phyloP scores from a whole-genome alignment of 1,140 invertebrate species.

The Anoplophora glabripennis region DNA sequence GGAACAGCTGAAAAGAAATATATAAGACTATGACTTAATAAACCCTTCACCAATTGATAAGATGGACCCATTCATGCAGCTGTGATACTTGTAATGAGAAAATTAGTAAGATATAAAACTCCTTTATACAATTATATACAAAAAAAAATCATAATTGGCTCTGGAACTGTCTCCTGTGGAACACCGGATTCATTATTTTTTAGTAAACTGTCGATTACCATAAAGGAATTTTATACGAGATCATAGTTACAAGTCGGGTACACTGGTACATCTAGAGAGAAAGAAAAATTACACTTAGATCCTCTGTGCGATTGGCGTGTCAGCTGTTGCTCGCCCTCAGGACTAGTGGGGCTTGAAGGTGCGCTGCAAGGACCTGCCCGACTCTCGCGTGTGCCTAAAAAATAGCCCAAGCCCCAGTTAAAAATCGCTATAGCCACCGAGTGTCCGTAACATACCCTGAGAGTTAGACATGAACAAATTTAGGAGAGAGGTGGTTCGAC shows the following conservation, averaged over 20 bases:
- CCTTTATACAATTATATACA: not conserved
- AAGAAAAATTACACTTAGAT: slow-evolving; percentile 65
- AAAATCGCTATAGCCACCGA: slow-evolving; percentile 15
- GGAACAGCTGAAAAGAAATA: slow-evolving; percentile 14
- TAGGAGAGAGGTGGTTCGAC: slow-evolving; percentile 88
- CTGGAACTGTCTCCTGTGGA: not conserved
- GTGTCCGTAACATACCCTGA: slow-evolving; percentile 68
- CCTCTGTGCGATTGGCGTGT: slow-evolving; percentile 69
- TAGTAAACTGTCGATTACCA: not conserved
- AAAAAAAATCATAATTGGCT: not conserved
- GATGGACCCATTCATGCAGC: slow-evolving; percentile 13
- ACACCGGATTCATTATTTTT: not conserved
- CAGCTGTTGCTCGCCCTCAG: slow-evolving; percentile 48
- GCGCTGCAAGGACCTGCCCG: slow-evolving; percentile 51
- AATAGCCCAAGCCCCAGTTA: slow-evolving; percentile 47
- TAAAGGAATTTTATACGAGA: slow-evolving; percentile 12
- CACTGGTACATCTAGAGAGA: slow-evolving; percentile 15
- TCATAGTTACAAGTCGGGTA: not conserved
- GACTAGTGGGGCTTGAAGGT: slow-evolving; percentile 61
- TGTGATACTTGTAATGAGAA: slow-evolving; percentile 4
- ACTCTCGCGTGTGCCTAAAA: slow-evolving; percentile 49
- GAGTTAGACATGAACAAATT: slow-evolving; percentile 93
- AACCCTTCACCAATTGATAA: slow-evolving; percentile 12
- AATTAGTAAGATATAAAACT: slow-evolving; percentile 9
- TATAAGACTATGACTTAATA: slow-evolving; percentile 8